These are phyloP conservation scores for Lasioglossum zephyrum DNA, from an alignment of 2,888 invertebrate genomes.

Conservation along the genomic window DNA sequence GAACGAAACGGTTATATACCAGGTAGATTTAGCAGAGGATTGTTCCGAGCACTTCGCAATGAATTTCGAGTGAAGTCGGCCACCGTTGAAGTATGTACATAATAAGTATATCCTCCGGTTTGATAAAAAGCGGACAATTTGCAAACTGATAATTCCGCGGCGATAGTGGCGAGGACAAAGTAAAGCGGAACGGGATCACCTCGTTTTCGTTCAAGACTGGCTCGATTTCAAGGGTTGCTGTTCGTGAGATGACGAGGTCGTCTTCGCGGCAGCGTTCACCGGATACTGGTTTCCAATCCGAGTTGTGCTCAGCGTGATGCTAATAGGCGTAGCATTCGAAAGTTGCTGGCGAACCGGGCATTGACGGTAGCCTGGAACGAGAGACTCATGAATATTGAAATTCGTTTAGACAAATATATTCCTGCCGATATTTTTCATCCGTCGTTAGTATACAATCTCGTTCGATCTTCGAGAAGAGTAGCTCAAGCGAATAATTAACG, in stretches of 20 bases:
- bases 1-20: neutral
- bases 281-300: slow-evolving; percentile 66
- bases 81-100: neutral
- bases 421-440: neutral
- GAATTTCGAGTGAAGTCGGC: neutral
- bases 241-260: slow-evolving; percentile 67
- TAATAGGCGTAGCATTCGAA: slow-evolving; percentile 84
- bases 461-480: neutral
- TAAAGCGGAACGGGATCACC: neutral
- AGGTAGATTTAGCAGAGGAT: neutral
- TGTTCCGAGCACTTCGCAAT: neutral
- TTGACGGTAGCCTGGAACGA: slow-evolving; percentile 79
- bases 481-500: neutral
- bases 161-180: neutral
- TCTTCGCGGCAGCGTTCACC: slow-evolving; percentile 67
- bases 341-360: slow-evolving; percentile 85
- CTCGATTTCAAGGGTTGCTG: slow-evolving; percentile 72
- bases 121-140: slow-evolving; percentile 20
- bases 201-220: slow-evolving; percentile 57
- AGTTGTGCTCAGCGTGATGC: slow-evolving; percentile 81
- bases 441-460: neutral
- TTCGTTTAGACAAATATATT: neutral
- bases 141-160: neutral
- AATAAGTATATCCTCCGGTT: neutral
- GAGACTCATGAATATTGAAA: slow-evolving; percentile 6